A percentile compares a stretch with the other conserved stretches of the same genome.
phyloP scores from a whole-genome alignment of 2,888 invertebrate species.

The Tetranychus piercei region DNA sequence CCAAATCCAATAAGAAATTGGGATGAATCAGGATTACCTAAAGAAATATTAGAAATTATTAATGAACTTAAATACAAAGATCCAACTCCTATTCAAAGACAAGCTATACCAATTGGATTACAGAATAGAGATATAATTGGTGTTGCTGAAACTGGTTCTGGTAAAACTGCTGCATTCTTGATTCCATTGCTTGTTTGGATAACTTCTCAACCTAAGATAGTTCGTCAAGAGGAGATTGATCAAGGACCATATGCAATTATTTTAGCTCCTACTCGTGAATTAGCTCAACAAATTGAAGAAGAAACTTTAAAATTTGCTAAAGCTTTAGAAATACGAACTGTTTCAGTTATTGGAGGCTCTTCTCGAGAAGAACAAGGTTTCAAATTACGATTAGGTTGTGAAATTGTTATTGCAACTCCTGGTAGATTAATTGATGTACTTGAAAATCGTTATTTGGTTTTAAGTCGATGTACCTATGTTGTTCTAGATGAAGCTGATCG shows the following conservation, averaged over 20 bases:
- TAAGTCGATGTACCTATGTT: conserved; percentile 94
- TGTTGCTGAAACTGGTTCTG: conserved; percentile 96
- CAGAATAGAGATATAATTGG: conserved; percentile 72
- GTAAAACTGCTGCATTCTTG: conserved; percentile 94
- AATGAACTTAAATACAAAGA: conserved; percentile 88
- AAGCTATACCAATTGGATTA: conserved; percentile 91
- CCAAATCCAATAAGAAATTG: conserved; percentile 88
- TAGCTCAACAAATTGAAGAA: conserved; percentile 98
- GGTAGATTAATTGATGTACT: conserved; percentile 96
- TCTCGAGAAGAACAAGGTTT: conserved; percentile 98
- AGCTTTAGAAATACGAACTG: conserved; percentile 74
- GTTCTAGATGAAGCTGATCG: conserved; percentile 70
- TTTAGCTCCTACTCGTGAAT: conserved; percentile 94
- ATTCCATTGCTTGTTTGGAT: conserved; percentile 92
- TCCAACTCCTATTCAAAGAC: conserved; percentile 95
- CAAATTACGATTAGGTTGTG: conserved; percentile 83
- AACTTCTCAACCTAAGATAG: conserved; percentile 86
- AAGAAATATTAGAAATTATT: conserved; percentile 79
- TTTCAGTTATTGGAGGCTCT: conserved; percentile 72
- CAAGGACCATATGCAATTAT: conserved; percentile 95
- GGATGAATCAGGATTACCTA: conserved; percentile 77
- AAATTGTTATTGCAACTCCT: conserved; percentile 98
- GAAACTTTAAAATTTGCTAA: conserved; percentile 94
- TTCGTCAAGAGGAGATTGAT: conserved; percentile 42
- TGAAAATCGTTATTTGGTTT: conserved; percentile 87